Evolutionary conservation across 2,888 invertebrate species (phyloP).

Genomic region (Argyresthia goedartella): DNA sequence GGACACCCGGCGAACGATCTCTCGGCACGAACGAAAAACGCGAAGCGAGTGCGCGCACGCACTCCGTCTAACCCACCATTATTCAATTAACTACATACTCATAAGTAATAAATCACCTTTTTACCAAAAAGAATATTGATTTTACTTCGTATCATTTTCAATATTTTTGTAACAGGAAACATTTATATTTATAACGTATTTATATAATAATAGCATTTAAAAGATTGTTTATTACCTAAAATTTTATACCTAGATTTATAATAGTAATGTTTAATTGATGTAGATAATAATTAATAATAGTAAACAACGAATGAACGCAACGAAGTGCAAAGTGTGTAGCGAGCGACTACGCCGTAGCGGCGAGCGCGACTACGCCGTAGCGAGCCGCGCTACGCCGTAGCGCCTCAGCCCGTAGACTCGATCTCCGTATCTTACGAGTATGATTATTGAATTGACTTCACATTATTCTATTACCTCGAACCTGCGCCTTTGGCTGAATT

Average conservation of each 20-base stretch:
- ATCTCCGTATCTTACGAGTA: constrained; percentile 63
- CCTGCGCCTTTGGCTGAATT: constrained; percentile 60
- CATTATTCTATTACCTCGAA: constrained; percentile 66
- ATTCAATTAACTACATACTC: constrained; percentile 70
- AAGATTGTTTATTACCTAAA: constrained; percentile 73
- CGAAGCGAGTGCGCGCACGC: constrained; percentile 59
- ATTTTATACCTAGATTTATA: constrained; percentile 69
- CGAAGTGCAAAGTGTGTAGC: constrained; percentile 51
- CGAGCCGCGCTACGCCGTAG: constrained; percentile 17
- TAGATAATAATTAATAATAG: constrained; percentile 63
- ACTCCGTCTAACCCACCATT: constrained; percentile 61
- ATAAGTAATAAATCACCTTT: constrained; percentile 69
- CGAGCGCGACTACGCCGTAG: constrained; percentile 9
- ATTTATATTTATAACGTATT: constrained; percentile 73
- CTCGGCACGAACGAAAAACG: constrained; percentile 55
- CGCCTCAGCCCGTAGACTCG: constrained; percentile 10
- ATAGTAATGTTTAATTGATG: constrained; percentile 71
- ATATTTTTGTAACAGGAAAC: constrained; percentile 73
- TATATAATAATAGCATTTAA: constrained; percentile 73
- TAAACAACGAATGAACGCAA: constrained; percentile 50
- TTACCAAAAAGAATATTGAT: constrained; percentile 61
- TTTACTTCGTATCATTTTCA: constrained; percentile 70
- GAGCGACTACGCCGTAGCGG: constrained; percentile 26
- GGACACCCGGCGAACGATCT: constrained; percentile 49
- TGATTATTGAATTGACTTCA: constrained; percentile 70